Base-by-base conservation (phyloP, 23 tunicate species). In the Halocynthia roretzi region DNA sequence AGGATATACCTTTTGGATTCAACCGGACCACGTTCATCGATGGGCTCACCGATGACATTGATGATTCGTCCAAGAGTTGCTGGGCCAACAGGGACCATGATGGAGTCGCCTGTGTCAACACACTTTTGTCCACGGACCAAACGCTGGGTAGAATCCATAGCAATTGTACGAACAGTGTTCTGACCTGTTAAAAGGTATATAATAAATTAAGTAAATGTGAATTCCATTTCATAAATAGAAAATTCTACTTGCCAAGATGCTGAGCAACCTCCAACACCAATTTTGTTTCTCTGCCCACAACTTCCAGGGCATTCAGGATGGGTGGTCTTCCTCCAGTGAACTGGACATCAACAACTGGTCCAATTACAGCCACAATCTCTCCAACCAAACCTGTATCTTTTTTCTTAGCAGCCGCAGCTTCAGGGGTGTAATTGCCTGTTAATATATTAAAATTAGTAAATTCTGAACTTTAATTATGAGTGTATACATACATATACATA, bases 121-220 rank as follows among this genome's bases (percentile, higher is more conserved):
- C 95, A 96, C 62, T 74, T 76, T 69, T 96, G 99, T 7, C 99
- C 99, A 68, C 99, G 84, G 68, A 96, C 92, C 71, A 96, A 75
- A 74, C 99, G 84, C 75, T 96, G 96, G 14, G 99, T 96, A 58
- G 99, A 92, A 78, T 96, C 99, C 99, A 96, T 96, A 85, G 99
- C 99, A 96, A 96, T 96, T 18, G 99, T 96, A 9, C 99, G 99
- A 48, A 96, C 99, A 50, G 99, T 96, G 93, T 96, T 96, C 54
- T 96, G 99, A 44, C 99, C 97, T 87, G 56, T 44, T 48, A 64
- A 40, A 10, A 40, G 48, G 40, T 68, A 68, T 60, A 17, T 60
- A 60, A 15, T 60, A 15, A 60, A 60, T 15, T 15, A 60, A 60
- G 64, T 15, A 15, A 15, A 17, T 1, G 64, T 60, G 64, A 1